Conservation (phyloP, 1,140 invertebrate species). For the Cyphomyrmex costatus region DNA sequence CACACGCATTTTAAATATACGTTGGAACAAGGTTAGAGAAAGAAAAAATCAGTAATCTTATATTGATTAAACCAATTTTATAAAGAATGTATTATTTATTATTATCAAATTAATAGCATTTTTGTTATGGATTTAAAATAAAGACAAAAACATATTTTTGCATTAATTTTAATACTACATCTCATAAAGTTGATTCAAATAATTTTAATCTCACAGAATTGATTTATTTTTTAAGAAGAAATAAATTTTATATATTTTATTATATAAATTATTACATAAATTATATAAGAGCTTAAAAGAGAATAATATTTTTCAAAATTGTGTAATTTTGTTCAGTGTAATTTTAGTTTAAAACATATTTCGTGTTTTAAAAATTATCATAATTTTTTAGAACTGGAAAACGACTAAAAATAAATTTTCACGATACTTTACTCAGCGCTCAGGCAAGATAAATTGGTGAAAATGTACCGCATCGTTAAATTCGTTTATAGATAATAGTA, state of each 20-base stretch:
- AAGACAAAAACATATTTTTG: no score
- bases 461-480: constrained; percentile 46
- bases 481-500: constrained; percentile 21
- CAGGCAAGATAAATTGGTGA: background rate
- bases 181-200: no score
- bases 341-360: background rate
- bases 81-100: no score
- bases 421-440: background rate
- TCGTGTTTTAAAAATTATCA: background rate
- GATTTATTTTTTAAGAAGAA: background rate
- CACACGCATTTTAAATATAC: background rate
- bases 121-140: no score
- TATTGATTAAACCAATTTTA: background rate
- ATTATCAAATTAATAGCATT: no score
- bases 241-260: background rate
- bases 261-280: no score
- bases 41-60: background rate
- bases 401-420: background rate
- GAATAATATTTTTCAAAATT: background rate
- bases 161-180: no score
- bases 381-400: background rate
- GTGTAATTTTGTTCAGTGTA: no score
- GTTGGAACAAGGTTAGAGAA: background rate
- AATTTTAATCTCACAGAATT: no score
- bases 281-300: background rate